These are phyloP conservation scores for Papilio dardanus DNA, from an alignment of 1,140 invertebrate genomes.

Conservation along the genomic window DNA sequence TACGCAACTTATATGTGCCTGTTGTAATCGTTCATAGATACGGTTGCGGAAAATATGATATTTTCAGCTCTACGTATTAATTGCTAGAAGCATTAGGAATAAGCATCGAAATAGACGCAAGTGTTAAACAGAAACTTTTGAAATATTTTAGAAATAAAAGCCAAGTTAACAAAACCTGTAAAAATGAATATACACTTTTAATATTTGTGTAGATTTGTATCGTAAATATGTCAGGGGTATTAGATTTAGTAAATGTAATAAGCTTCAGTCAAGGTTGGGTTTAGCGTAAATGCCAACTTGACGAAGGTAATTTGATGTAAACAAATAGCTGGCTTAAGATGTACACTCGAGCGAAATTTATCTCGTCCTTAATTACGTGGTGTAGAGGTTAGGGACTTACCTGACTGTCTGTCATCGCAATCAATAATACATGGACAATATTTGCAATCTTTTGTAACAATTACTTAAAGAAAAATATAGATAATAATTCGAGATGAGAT, in stretches of 20 bases:
- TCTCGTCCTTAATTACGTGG: constrained; percentile 23
- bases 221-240: neutral
- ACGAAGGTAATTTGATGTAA: constrained; percentile 25
- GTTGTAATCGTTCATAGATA: neutral
- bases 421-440: neutral
- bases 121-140: neutral
- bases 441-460: neutral
- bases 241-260: constrained; percentile 24
- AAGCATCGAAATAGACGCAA: too few species aligned
- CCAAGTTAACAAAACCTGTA: too few species aligned
- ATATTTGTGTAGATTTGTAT: neutral
- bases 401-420: neutral
- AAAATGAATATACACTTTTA: too few species aligned
- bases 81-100: too few species aligned
- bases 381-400: constrained; percentile 13
- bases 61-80: too few species aligned
- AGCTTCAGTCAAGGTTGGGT: constrained; percentile 11
- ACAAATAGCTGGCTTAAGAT: constrained; percentile 25
- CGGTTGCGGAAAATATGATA: too few species aligned
- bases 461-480: too few species aligned
- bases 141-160: too few species aligned
- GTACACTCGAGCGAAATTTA: constrained; percentile 19
- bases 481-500: neutral
- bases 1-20: neutral
- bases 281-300: constrained; percentile 19